A percentile compares a stretch with the other conserved stretches of the same genome.
These are phyloP conservation scores for Pseudomyrmex cubaensis DNA, from an alignment of 1,140 invertebrate species.

Conservation along the genomic window DNA sequence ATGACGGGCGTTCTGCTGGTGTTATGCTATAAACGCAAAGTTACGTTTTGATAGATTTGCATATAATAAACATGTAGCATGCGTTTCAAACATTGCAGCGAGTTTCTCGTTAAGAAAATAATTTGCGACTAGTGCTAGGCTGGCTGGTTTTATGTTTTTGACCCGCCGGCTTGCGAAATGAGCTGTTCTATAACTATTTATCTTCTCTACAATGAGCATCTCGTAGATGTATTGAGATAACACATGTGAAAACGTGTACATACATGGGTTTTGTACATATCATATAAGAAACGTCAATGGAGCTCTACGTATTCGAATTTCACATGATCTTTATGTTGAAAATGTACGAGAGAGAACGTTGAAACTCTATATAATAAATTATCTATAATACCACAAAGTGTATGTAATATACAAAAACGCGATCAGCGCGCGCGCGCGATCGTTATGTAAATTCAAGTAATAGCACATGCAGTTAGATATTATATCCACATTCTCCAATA, in stretches of 20 bases:
- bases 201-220: constrained; percentile 3
- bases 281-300: constrained; percentile 17
- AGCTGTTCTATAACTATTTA: constrained; percentile 19
- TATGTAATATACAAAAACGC: too few relatives aligned
- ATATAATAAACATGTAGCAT: constrained; percentile 53
- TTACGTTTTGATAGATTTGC: constrained; percentile 43
- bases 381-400: neutral
- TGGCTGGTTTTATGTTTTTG: neutral
- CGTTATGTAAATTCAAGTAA: too few relatives aligned
- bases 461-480: constrained; percentile 42
- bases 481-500: constrained; percentile 9
- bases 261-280: constrained; percentile 10
- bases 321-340: neutral
- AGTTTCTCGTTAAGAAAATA: constrained; percentile 18
- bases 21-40: constrained; percentile 29
- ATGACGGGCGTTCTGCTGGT: constrained; percentile 67
- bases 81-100: constrained; percentile 46
- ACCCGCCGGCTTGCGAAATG: constrained; percentile 26
- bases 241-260: constrained; percentile 7
- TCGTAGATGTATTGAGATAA: constrained; percentile 22
- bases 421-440: too few relatives aligned
- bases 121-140: constrained; percentile 36
- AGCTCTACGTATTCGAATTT: constrained; percentile 17
- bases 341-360: neutral
- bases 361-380: constrained; percentile 9